These are phyloP conservation scores for Drosophila serrata DNA, from an alignment of 1,140 invertebrate species.

Conservation along the genomic window DNA sequence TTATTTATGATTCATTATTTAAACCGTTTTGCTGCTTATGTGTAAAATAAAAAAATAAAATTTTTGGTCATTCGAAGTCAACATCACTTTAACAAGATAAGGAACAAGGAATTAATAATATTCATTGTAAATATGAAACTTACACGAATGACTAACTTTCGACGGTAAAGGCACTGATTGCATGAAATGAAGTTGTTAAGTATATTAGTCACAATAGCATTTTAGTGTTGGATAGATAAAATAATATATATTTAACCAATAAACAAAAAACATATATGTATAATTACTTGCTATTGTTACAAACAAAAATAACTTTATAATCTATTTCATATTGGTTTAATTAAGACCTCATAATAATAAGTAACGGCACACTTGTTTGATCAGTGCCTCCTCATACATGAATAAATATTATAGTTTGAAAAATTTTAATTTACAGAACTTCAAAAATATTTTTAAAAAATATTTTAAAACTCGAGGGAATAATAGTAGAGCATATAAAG, in stretches of 20 bases:
- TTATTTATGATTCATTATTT: neutral
- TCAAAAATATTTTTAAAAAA: neutral
- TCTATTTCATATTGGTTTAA: neutral
- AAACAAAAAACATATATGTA: neutral
- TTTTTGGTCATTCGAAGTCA: constrained; percentile 1
- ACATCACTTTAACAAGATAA: neutral
- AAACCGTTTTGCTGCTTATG: constrained; percentile 8
- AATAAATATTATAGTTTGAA: no score
- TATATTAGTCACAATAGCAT: constrained; percentile 21
- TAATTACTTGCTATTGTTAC: neutral
- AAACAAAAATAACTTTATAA: neutral
- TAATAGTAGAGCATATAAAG: neutral
- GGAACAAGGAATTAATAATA: neutral
- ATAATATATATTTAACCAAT: no score
- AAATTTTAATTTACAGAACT: neutral
- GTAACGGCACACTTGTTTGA: neutral
- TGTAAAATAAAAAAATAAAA: constrained; percentile 1
- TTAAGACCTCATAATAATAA: neutral
- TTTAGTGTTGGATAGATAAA: neutral
- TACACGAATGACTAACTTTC: constrained; percentile 82
- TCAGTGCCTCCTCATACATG: neutral
- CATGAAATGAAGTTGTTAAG: constrained; percentile 54
- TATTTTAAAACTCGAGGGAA: no score
- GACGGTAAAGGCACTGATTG: constrained; percentile 86
- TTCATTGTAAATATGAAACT: constrained; percentile 39